These are phyloP conservation scores for Leuciscus idus DNA, from an alignment of 2,113 vertebrate species.

Conservation along the genomic window DNA sequence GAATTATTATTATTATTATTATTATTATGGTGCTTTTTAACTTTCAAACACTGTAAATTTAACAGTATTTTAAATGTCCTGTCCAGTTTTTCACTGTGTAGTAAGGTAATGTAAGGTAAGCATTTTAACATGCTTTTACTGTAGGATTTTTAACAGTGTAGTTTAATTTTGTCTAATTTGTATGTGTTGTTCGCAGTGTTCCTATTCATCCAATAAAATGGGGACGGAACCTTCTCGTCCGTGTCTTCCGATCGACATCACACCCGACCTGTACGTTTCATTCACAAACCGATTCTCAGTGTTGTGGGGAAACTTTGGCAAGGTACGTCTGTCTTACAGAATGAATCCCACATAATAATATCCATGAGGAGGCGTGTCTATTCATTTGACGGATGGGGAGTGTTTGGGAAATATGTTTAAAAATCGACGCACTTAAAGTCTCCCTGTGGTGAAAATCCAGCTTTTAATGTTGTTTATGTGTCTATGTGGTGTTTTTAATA, in stretches of 20 bases:
- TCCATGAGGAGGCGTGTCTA: background rate
- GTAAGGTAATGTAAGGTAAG: no score
- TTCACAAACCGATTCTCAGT: conserved; percentile 80
- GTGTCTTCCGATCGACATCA: conserved; percentile 86
- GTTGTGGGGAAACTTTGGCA: conserved; percentile 83
- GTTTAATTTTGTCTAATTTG: background rate
- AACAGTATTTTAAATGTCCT: no score
- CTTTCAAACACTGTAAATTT: no score
- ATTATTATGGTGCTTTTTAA: no score
- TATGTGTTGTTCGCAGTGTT: conserved; percentile 69
- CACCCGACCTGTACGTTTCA: conserved; percentile 80
- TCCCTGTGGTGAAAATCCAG: no score
- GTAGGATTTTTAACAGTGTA: no score
- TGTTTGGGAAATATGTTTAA: background rate
- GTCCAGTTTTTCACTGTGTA: no score
- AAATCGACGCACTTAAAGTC: no score
- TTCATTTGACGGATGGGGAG: background rate
- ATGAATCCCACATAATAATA: background rate
- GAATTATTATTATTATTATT: no score
- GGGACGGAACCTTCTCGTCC: conserved; percentile 83
- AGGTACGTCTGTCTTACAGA: conserved; percentile 68
- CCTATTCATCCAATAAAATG: conserved; percentile 82
- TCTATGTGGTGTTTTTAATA: no score
- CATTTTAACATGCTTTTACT: no score
- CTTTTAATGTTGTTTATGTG: no score